Evolutionary conservation across 2,797 vertebrate species (phyloP).

Genomic region (Enteromius viviparus): DNA sequence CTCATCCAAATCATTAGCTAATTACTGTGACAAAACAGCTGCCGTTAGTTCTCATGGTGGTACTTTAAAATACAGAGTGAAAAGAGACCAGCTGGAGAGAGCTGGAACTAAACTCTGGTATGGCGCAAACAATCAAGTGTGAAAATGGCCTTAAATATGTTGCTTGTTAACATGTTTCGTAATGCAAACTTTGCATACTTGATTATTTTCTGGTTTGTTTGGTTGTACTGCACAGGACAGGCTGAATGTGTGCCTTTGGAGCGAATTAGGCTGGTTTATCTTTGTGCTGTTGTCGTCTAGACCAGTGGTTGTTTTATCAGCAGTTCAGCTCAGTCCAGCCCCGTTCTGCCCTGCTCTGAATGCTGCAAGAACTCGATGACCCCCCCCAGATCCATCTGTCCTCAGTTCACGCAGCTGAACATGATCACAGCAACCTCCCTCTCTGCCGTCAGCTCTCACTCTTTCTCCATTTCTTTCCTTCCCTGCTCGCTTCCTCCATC

Average conservation of each 20-base stretch:
- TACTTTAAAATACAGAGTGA: background rate
- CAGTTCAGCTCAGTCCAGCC: constrained; percentile 37
- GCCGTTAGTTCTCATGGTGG: background rate
- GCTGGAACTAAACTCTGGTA: background rate
- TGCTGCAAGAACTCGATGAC: constrained; percentile 76
- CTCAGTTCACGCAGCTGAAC: constrained; percentile 70
- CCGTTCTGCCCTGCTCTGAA: constrained; percentile 42
- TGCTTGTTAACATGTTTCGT: background rate
- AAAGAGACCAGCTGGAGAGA: background rate
- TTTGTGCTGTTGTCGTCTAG: constrained; percentile 52
- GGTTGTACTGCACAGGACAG: constrained; percentile 37
- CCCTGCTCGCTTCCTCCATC: constrained; percentile 12
- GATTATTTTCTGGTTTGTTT: constrained; percentile 35
- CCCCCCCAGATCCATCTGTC: constrained; percentile 72
- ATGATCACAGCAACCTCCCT: constrained; percentile 61
- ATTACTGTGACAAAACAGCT: background rate
- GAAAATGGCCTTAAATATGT: background rate
- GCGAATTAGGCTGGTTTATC: constrained; percentile 4
- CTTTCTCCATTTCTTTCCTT: constrained; percentile 32
- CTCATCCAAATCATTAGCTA: background rate
- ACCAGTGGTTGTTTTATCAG: constrained; percentile 71
- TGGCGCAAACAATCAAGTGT: background rate
- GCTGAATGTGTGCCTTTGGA: constrained; percentile 21
- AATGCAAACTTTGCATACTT: constrained; percentile 26
- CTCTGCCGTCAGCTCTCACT: constrained; percentile 1